Percentiles rank a stretch among this genome's conserved stretches.
phyloP scores from a whole-genome alignment of 92 coral and sea anemone species.

The Siderastrea siderea region DNA sequence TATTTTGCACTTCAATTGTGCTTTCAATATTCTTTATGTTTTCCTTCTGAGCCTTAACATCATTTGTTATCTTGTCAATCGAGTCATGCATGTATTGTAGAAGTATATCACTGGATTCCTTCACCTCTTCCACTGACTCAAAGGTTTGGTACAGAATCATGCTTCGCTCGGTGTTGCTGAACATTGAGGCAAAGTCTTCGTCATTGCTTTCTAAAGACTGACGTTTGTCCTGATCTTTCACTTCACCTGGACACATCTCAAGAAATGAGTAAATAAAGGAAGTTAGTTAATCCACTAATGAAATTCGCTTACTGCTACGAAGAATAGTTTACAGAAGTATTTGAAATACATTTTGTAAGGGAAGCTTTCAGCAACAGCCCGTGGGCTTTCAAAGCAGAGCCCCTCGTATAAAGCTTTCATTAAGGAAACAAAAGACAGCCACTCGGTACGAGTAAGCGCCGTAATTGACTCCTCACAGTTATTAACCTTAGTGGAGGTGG shows the following conservation, averaged over 20 bases:
- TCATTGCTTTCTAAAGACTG: not conserved
- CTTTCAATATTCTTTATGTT: slow-evolving; percentile 24
- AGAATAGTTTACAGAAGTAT: too few species aligned
- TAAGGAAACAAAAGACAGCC: too few species aligned
- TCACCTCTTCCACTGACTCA: slow-evolving; percentile 39
- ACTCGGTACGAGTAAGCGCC: too few species aligned
- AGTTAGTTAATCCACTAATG: not conserved
- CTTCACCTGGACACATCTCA: slow-evolving; percentile 32
- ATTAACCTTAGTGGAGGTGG: too few species aligned
- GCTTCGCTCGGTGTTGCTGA: slow-evolving; percentile 8
- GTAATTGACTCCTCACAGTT: too few species aligned
- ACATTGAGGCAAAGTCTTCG: slow-evolving; percentile 8
- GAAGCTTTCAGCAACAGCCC: too few species aligned
- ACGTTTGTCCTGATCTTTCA: not conserved
- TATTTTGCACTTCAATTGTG: slow-evolving; percentile 5
- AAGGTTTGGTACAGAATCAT: slow-evolving; percentile 22
- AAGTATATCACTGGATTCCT: slow-evolving; percentile 3
- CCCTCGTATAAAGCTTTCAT: too few species aligned
- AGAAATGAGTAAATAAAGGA: not conserved
- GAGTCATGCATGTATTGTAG: slow-evolving; percentile 6
- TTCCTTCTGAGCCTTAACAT: slow-evolving; percentile 4
- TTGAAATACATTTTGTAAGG: too few species aligned
- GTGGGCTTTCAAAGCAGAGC: too few species aligned
- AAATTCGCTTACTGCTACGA: too few species aligned
- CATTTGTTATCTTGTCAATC: slow-evolving; percentile 1